Base-by-base conservation (phyloP, 2,797 vertebrate species). In the Clarias laeviceps region DNA sequence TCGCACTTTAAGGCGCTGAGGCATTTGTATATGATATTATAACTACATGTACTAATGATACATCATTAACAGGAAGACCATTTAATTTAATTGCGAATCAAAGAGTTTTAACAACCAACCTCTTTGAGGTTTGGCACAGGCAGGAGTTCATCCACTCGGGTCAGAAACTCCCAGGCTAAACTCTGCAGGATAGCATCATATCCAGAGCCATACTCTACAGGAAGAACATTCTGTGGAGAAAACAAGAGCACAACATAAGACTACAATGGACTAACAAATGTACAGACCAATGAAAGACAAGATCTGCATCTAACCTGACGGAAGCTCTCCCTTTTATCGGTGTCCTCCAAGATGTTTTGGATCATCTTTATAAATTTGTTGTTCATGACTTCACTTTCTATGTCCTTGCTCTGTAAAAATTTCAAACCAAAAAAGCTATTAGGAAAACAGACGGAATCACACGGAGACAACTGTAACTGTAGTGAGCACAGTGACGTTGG, bases 151-250 rank as follows among this genome's bases (percentile, higher is more conserved):
- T 93, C 90, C 50, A 97, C 90, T 72, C 94, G 94, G 88, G 90
- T 93, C 59, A 95, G 85, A 56, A 97, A 96, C 90, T 97, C 96
- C 37, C 93, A 95, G 45, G 97, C 93, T 65, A 97, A 91, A 8
- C 91, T 95, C 88, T 96, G 94, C 85, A 97, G 87, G 45, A 96
- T 95, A 4, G 61, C 76, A 83, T 96, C 88, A 77, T 95, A 97
- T 56, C 90, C 87, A 45, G 94, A 89, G 29, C 96, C 96, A 57
- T 93, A 97, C 77, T 96, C 94, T 0, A 88, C 89, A 72, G 95
- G 93, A 82, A 96, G 95, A 2, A 94, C 88, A 62, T 95, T 93
- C 96, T 97, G 74, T 56, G 73, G n/a, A 86, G 18, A 73, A 0
- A 68, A 56, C n/a, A 37, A 54, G 4, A 27, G 17, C 8, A 15